A percentile compares a stretch with the other conserved stretches of the same genome.
Evolutionary conservation across 2,797 vertebrate species (phyloP).

Genomic region (Falco rusticolus): DNA sequence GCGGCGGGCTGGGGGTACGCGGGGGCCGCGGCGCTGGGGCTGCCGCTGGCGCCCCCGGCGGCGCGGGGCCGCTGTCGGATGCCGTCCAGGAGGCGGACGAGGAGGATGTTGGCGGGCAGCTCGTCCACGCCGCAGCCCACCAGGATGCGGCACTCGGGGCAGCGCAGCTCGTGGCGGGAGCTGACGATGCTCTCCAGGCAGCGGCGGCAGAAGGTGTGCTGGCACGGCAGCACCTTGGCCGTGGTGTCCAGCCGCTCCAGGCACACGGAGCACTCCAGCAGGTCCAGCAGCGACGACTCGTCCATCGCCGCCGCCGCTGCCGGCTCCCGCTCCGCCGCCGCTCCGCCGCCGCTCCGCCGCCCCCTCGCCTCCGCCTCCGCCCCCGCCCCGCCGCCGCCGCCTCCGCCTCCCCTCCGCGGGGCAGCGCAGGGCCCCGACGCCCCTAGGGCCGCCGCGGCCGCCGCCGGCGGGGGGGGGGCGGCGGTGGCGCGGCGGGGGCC

Average conservation of each 20-base stretch:
- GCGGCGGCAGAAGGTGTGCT: conserved; percentile 98
- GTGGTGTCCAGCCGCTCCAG: conserved; percentile 96
- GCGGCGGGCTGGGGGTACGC: conserved; percentile 39
- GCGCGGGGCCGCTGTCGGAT: conserved; percentile 90
- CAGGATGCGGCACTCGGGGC: conserved; percentile 95
- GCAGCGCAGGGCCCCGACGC: conserved; percentile 13
- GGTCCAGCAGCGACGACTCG: conserved; percentile 94
- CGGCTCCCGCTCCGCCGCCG: conserved; percentile 49
- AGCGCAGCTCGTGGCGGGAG: conserved; percentile 94
- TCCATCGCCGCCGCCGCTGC: conserved; percentile 83
- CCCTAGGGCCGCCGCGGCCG: background rate
- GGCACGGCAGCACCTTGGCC: conserved; percentile 94
- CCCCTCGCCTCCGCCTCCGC: conserved; percentile 41
- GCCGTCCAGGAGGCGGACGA: conserved; percentile 94
- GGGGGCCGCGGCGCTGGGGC: conserved; percentile 64
- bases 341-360: conserved; percentile 22
- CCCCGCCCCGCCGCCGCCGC: conserved; percentile 66
- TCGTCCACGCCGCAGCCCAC: conserved; percentile 97
- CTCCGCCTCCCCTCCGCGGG: conserved; percentile 55
- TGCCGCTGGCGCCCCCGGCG: conserved; percentile 76
- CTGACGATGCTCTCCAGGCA: conserved; percentile 96
- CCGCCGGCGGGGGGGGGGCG: background rate
- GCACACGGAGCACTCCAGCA: conserved; percentile 96
- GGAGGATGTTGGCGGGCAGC: conserved; percentile 93
- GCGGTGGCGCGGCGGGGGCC: background rate